Conservation (phyloP, 2,888 invertebrate genomes). For the Drosophila multiciliata region DNA sequence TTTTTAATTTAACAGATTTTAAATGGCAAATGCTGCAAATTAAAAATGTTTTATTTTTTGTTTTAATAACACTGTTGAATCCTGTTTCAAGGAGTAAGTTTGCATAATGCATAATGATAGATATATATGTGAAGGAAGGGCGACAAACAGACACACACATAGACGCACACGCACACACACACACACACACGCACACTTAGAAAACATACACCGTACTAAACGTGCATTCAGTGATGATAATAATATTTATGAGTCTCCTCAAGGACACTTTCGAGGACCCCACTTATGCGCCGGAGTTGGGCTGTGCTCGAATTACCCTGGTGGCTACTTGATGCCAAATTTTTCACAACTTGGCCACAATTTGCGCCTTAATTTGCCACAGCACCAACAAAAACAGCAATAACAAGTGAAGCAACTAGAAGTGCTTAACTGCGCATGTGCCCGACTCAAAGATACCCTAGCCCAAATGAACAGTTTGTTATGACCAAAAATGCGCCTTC, state of each 20-base stretch:
- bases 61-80: constrained; percentile 43
- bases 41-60: constrained; percentile 11
- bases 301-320: constrained; percentile 66
- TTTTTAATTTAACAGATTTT: constrained; percentile 8
- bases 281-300: constrained; percentile 64
- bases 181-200: constrained; percentile 15
- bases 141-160: neutral
- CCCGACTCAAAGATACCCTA: neutral
- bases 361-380: constrained; percentile 81
- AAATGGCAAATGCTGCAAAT: constrained; percentile 14
- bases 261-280: constrained; percentile 72
- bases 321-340: constrained; percentile 74
- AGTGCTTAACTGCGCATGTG: neutral
- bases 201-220: constrained; percentile 25
- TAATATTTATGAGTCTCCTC: constrained; percentile 81
- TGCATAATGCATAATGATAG: neutral
- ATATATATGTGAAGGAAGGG: neutral
- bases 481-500: neutral
- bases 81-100: neutral
- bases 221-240: constrained; percentile 67
- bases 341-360: constrained; percentile 80
- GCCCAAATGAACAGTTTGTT: neutral
- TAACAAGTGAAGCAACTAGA: constrained; percentile 35
- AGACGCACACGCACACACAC: neutral
- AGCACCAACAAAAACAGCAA: constrained; percentile 46